Conservation (phyloP, 2,888 invertebrate species). For the Apotomis capreana region DNA sequence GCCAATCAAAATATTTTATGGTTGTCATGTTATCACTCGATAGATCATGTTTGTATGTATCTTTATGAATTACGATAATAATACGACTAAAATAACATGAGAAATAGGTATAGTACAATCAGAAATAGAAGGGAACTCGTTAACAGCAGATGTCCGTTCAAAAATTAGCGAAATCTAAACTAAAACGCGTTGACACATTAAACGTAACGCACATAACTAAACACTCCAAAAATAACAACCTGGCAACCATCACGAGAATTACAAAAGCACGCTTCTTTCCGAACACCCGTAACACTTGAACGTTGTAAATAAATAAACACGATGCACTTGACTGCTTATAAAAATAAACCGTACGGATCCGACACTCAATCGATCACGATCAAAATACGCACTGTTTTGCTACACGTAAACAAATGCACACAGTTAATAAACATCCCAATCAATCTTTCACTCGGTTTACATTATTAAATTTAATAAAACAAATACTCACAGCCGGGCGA, state of each 20-base stretch:
- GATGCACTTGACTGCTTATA: conserved; percentile 60
- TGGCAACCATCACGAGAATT: conserved; percentile 59
- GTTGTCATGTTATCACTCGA: not conserved
- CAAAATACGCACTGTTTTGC: conserved; percentile 49
- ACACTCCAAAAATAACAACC: conserved; percentile 66
- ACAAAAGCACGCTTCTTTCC: conserved; percentile 53
- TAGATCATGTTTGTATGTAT: not conserved
- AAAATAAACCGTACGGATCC: conserved; percentile 64
- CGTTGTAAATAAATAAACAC: conserved; percentile 57
- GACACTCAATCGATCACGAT: conserved; percentile 47
- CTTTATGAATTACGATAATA: not conserved
- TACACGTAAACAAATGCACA: conserved; percentile 42
- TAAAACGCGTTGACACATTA: conserved; percentile 60
- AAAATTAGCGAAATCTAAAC: conserved; percentile 42
- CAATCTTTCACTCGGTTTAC: conserved; percentile 22
- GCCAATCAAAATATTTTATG: not conserved
- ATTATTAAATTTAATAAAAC: conserved; percentile 46
- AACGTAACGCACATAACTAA: conserved; percentile 54
- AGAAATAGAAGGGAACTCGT: conserved; percentile 39
- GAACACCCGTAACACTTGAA: conserved; percentile 49
- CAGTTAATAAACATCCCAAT: conserved; percentile 50
- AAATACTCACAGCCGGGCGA: conserved; percentile 93
- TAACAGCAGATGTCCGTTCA: conserved; percentile 25
- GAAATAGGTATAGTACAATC: conserved; percentile 42
- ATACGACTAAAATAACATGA: conserved; percentile 10